Percentiles rank a stretch among this genome's conserved stretches.
Evolutionary conservation across 35 echinoderm and acorn worm species (phyloP).

Genomic region (Holothuria glaberrima): DNA sequence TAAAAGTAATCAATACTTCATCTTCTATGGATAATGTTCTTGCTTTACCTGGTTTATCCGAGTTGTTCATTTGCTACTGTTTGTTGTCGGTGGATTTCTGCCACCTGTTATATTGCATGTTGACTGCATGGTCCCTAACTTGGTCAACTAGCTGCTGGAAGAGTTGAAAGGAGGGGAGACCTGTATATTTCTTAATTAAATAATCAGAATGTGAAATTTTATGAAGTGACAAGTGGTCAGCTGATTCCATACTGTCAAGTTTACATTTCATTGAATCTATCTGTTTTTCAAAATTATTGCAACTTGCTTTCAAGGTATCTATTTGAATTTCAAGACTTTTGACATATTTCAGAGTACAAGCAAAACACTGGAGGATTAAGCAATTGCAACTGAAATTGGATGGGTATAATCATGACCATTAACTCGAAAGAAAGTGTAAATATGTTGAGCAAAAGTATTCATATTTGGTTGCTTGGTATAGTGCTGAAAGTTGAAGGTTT

Average conservation of each 20-base stretch:
- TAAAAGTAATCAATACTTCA: conserved; percentile 66
- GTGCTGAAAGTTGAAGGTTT: not conserved
- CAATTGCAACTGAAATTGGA: not conserved
- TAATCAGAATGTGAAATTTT: conserved; percentile 60
- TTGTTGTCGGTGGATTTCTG: conserved; percentile 31
- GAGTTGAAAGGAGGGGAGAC: conserved; percentile 40
- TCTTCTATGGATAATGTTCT: conserved; percentile 36
- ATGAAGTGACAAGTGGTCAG: conserved; percentile 18
- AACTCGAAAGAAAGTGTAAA: no score
- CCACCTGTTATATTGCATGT: conserved; percentile 63
- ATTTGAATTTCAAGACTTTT: conserved; percentile 10
- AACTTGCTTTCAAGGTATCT: not conserved
- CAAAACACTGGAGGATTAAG: conserved; percentile 1
- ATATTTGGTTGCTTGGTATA: no score
- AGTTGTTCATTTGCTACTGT: conserved; percentile 44
- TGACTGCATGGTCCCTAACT: conserved; percentile 24
- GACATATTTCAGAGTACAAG: not conserved
- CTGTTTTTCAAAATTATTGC: conserved; percentile 5
- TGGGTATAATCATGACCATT: not conserved
- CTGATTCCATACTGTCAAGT: conserved; percentile 7
- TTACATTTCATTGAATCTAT: not conserved
- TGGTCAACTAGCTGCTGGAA: conserved; percentile 59
- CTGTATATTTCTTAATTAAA: conserved; percentile 64
- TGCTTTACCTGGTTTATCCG: conserved; percentile 50
- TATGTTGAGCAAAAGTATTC: no score